Conservation (phyloP, 1,140 invertebrate species). For the Eumeta japonica region DNA sequence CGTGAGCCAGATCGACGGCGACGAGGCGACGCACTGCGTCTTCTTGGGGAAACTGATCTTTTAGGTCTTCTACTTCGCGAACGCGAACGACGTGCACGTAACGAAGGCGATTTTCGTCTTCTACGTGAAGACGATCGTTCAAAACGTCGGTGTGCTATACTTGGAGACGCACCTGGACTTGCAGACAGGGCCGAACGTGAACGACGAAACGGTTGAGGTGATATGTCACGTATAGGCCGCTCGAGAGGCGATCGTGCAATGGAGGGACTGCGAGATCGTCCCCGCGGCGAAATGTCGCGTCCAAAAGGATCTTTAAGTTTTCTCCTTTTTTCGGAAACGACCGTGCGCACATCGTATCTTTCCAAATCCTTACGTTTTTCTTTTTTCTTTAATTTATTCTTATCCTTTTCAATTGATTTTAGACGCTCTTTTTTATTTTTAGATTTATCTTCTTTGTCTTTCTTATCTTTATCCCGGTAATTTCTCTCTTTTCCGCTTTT, state of each 20-base stretch:
- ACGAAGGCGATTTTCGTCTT: constrained; percentile 17
- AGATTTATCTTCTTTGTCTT: constrained; percentile 29
- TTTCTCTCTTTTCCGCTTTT: constrained; percentile 79
- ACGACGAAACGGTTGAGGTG: constrained; percentile 16
- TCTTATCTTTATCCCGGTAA: constrained; percentile 70
- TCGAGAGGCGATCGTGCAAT: constrained; percentile 9
- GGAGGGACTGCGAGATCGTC: constrained; percentile 19
- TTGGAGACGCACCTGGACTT: constrained; percentile 18
- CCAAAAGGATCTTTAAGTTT: constrained; percentile 78
- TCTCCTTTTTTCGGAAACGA: constrained; percentile 69
- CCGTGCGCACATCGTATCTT: constrained; percentile 76
- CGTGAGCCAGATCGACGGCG: constrained; percentile 7
- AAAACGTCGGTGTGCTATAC: constrained; percentile 8
- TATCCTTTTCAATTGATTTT: constrained; percentile 28
- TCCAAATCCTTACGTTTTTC: constrained; percentile 78
- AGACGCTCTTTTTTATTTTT: constrained; percentile 24
- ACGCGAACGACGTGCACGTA: constrained; percentile 16
- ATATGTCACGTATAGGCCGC: too few relatives aligned
- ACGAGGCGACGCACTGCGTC: constrained; percentile 10
- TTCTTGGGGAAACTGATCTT: constrained; percentile 13
- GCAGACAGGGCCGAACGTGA: constrained; percentile 27
- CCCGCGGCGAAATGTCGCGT: constrained; percentile 60
- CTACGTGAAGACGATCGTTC: constrained; percentile 24
- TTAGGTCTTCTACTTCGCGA: constrained; percentile 8
- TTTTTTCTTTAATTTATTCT: constrained; percentile 57